These are phyloP conservation scores for Aleiodes alternator DNA, from an alignment of 2,888 invertebrate genomes.

Conservation along the genomic window DNA sequence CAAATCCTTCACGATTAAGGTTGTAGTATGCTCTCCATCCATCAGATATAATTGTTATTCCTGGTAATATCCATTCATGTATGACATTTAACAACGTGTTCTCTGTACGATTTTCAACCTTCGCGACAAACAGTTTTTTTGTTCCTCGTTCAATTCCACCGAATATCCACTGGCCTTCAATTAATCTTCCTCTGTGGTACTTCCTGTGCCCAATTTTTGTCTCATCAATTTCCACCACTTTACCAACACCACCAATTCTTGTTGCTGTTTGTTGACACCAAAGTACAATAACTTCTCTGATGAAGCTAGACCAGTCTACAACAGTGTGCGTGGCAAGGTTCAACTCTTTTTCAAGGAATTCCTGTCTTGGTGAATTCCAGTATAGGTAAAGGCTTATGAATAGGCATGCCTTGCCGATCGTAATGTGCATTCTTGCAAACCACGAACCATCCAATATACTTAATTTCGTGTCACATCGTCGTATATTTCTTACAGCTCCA, in stretches of 20 bases:
- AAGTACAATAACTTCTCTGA: neutral
- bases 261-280: neutral
- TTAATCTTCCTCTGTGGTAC: constrained; percentile 40
- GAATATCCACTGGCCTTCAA: constrained; percentile 51
- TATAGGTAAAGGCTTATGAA: neutral
- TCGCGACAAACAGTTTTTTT: constrained; percentile 34
- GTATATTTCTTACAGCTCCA: no score
- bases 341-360: neutral
- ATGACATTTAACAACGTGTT: neutral
- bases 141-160: constrained; percentile 45
- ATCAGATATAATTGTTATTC: constrained; percentile 21
- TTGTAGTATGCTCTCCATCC: neutral
- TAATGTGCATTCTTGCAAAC: no score
- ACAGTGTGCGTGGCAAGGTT: neutral
- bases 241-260: neutral
- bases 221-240: constrained; percentile 41
- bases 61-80: neutral
- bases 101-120: constrained; percentile 41
- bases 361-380: constrained; percentile 1
- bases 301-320: neutral
- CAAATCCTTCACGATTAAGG: neutral
- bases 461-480: no score
- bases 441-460: no score
- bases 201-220: constrained; percentile 48
- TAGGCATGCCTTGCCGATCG: no score